Evolutionary conservation across 2,797 vertebrate species (phyloP), one percentile per base, ranked within the genome.

Genomic region (Cyprinodon diabolis): DNA sequence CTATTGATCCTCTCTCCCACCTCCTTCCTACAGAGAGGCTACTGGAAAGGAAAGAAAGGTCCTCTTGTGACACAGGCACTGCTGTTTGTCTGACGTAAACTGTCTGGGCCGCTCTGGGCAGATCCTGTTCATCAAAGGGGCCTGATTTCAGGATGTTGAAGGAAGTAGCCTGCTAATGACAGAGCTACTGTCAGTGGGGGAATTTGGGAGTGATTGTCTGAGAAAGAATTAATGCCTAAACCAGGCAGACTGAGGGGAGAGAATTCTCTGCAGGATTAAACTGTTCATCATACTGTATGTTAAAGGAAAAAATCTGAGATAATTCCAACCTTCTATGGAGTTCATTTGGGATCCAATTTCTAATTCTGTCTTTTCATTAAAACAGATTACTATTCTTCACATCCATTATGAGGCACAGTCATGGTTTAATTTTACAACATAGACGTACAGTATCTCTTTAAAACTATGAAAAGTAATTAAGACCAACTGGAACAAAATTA

Each of bases 11-110:
- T 77, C 54, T n/a, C 56, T 78, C 25, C 76, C 87, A 90, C 84
- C 94, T 95, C 95, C 93, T 94, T 94, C 91, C 91, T 90, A 72
- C 54, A 81, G 87, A 91, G 85, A 89, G 84, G 86, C 88, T 88
- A 81, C 86, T 87, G 89, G 90, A 86, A 65, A 90, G 89, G 86
- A 89, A 85, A 86, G 79, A 86, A 80, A 79, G 82, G 86, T 85
- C 83, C 80, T 89, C 83, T 87, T 77, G 81, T 80, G 87, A 90
- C 86, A 87, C 81, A 84, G 86, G 81, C 83, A 67, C 86, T 81
- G 86, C 87, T 77, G 90, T 88, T 82, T 81, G 88, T 92, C 91
- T 93, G 89, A 93, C 86, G 91, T 91, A 92, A 94, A 91, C 89
- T 87, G 89, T 92, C 91, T 91, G 87, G 84, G 88, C 69, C 86